phyloP scores from a whole-genome alignment of 2,888 invertebrate genomes.

The Bombyx huttoni region DNA sequence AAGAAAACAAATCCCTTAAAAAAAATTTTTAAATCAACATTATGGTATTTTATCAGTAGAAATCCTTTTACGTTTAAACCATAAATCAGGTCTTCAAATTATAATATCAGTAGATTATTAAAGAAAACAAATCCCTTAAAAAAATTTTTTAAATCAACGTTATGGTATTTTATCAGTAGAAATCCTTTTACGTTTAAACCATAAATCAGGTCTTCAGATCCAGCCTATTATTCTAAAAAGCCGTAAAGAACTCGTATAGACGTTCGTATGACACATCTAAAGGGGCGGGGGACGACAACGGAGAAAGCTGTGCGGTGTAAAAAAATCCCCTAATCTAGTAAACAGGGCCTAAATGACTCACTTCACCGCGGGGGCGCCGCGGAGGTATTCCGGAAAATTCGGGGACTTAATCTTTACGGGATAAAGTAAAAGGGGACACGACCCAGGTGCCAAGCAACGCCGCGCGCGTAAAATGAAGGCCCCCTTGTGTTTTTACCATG shows the following conservation, averaged over 20 bases:
- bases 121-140: no score
- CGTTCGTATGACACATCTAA: conserved; percentile 45
- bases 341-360: conserved; percentile 70
- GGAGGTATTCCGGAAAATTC: conserved; percentile 44
- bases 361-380: conserved; percentile 56
- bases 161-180: not conserved
- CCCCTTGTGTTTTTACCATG: conserved; percentile 53
- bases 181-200: conserved; percentile 1
- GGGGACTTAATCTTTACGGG: conserved; percentile 68
- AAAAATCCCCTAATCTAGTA: conserved; percentile 70
- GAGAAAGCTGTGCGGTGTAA: conserved; percentile 58
- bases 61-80: conserved; percentile 1
- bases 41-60: not conserved
- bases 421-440: conserved; percentile 70
- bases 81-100: no score
- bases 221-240: conserved; percentile 33
- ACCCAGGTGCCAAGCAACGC: conserved; percentile 60
- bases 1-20: no score
- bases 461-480: conserved; percentile 47
- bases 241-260: conserved; percentile 38
- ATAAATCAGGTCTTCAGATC: conserved; percentile 18
- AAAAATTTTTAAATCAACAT: no score
- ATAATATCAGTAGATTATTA: no score
- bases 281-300: conserved; percentile 29
- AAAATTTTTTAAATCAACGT: no score